These are phyloP conservation scores for Caenorhabditis panamensis DNA, from an alignment of 2,888 invertebrate genomes.

Conservation along the genomic window DNA sequence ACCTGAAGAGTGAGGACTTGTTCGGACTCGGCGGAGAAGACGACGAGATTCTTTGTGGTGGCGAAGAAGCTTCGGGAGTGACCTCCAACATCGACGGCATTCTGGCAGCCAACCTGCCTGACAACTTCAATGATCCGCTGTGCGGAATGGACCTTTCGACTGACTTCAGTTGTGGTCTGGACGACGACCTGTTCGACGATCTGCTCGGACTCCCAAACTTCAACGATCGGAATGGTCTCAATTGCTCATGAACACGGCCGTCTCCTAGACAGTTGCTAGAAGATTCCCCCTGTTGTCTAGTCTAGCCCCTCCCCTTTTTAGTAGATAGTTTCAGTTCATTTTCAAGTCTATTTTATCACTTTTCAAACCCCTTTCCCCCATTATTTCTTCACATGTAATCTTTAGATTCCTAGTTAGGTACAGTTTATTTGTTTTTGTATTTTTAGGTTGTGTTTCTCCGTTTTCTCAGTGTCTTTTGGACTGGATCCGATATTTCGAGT, in stretches of 20 bases:
- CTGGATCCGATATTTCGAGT: constrained; percentile 20
- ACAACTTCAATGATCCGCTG: constrained; percentile 49
- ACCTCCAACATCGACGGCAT: constrained; percentile 56
- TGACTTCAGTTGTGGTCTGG: constrained; percentile 48
- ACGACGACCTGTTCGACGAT: constrained; percentile 57
- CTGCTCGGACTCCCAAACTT: constrained; percentile 41
- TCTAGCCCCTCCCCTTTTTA: constrained; percentile 20
- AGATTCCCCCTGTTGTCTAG: constrained; percentile 4
- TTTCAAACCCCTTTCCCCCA: not conserved
- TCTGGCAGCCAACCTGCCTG: constrained; percentile 46
- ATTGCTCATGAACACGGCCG: not conserved
- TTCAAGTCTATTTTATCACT: constrained; percentile 18
- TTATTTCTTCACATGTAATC: not conserved
- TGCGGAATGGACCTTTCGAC: constrained; percentile 54
- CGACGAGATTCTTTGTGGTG: constrained; percentile 56
- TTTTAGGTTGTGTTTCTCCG: constrained; percentile 9
- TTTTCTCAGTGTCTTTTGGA: constrained; percentile 5
- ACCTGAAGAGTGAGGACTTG: constrained; percentile 33
- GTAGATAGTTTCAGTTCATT: not conserved
- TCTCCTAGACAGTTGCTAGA: not conserved
- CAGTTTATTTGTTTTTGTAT: not conserved
- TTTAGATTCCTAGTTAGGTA: constrained; percentile 21
- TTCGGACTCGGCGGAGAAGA: constrained; percentile 48
- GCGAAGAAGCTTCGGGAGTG: constrained; percentile 54
- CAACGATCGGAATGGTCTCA: constrained; percentile 24